These are phyloP conservation scores for Lethrus apterus DNA, from an alignment of 1,140 invertebrate species.

Conservation along the genomic window DNA sequence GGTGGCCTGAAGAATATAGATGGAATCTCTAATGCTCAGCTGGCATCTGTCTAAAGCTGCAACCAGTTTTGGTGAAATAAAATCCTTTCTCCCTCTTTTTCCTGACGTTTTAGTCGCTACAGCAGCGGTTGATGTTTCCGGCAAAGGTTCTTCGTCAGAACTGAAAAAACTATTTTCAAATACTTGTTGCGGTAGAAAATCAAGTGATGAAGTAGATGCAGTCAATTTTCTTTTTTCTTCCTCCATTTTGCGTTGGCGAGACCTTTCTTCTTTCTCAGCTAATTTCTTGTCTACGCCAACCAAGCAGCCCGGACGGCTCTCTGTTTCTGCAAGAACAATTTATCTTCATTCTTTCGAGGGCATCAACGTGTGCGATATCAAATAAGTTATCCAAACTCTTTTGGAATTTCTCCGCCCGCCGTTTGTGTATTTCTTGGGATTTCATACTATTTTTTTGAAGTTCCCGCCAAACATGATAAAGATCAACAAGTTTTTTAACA, in stretches of 20 bases:
- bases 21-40: constrained; percentile 18
- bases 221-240: constrained; percentile 16
- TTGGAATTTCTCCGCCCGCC: constrained; percentile 21
- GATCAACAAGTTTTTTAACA: constrained; percentile 28
- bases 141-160: not conserved
- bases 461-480: constrained; percentile 27
- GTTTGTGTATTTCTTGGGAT: constrained; percentile 21
- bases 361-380: constrained; percentile 28
- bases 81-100: constrained; percentile 14
- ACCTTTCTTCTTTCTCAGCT: constrained; percentile 25
- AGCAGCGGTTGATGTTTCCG: not conserved
- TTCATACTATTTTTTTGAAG: constrained; percentile 30
- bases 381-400: constrained; percentile 25
- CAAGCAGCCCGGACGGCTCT: constrained; percentile 24
- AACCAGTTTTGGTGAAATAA: constrained; percentile 20
- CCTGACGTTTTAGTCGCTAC: no score
- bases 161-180: not conserved
- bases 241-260: constrained; percentile 12
- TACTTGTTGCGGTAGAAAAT: constrained; percentile 2
- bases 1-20: no score
- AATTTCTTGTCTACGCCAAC: constrained; percentile 29
- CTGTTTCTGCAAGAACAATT: constrained; percentile 28
- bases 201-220: constrained; percentile 1
- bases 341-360: constrained; percentile 25
- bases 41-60: constrained; percentile 21